These are phyloP conservation scores for Sarcophaga carnaria DNA, from an alignment of 2,888 invertebrate species.

Conservation along the genomic window DNA sequence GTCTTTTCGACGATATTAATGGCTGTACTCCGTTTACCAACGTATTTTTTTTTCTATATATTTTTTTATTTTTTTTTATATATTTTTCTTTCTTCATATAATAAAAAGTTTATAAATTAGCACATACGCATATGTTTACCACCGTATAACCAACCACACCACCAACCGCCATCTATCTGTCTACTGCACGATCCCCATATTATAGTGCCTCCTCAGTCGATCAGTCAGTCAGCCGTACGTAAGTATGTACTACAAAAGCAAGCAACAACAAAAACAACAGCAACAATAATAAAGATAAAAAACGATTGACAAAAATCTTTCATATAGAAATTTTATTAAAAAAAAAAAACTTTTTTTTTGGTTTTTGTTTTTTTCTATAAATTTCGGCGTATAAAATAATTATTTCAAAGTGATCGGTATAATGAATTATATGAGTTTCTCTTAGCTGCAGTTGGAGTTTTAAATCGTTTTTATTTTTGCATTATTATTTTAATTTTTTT, in stretches of 20 bases:
- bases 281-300: constrained; percentile 53
- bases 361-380: constrained; percentile 42
- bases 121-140: constrained; percentile 63
- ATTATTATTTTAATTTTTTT: constrained; percentile 7
- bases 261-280: constrained; percentile 44
- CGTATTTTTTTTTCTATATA: constrained; percentile 23
- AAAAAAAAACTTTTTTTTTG: no score
- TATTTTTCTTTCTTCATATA: constrained; percentile 50
- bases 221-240: constrained; percentile 30
- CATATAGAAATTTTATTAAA: constrained; percentile 34
- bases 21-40: constrained; percentile 51
- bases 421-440: constrained; percentile 19
- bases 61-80: not conserved
- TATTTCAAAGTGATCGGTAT: constrained; percentile 34
- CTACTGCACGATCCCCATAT: constrained; percentile 52
- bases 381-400: constrained; percentile 44
- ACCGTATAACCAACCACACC: constrained; percentile 40
- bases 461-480: constrained; percentile 7
- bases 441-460: constrained; percentile 36
- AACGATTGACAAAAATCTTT: constrained; percentile 54
- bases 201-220: constrained; percentile 49
- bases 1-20: constrained; percentile 52
- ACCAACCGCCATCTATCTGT: constrained; percentile 32
- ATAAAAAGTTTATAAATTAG: constrained; percentile 64
- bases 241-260: constrained; percentile 29